A percentile compares a stretch with the other conserved stretches of the same genome.
Evolutionary conservation across 2,888 invertebrate species (phyloP).

Genomic region (Cheilosia soror): DNA sequence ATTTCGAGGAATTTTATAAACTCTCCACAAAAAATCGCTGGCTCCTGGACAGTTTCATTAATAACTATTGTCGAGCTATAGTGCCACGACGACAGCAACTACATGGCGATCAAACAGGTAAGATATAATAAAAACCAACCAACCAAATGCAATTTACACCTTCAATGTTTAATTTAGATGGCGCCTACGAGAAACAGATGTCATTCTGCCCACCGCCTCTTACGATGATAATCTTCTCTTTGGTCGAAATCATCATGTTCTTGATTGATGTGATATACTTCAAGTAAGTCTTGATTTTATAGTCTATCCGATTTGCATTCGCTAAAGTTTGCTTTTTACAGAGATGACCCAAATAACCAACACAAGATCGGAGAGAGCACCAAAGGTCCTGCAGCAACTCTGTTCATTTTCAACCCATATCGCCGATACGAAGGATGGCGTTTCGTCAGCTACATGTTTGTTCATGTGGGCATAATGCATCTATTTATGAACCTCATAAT

Average conservation of each 20-base stretch:
- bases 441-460: conserved; percentile 97
- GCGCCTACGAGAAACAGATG: conserved; percentile 95
- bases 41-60: conserved; percentile 82
- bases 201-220: conserved; percentile 96
- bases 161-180: conserved; percentile 88
- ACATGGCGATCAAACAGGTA: conserved; percentile 82
- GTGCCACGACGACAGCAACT: conserved; percentile 82
- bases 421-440: conserved; percentile 96
- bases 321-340: conserved; percentile 62
- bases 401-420: conserved; percentile 95
- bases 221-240: conserved; percentile 95
- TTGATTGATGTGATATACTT: conserved; percentile 83
- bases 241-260: conserved; percentile 93
- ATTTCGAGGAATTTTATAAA: conserved; percentile 88
- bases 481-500: conserved; percentile 95
- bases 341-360: conserved; percentile 82
- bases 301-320: not conserved
- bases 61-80: conserved; percentile 81
- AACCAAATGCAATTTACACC: not conserved
- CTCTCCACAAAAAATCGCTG: conserved; percentile 85
- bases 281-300: conserved; percentile 79
- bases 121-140: conserved; percentile 10
- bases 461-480: conserved; percentile 96
- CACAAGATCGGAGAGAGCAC: conserved; percentile 83
- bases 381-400: conserved; percentile 91